A percentile compares a stretch with the other conserved stretches of the same genome.
phyloP scores from a whole-genome alignment of 2,113 vertebrate species.

The Pseudonaja textilis region DNA sequence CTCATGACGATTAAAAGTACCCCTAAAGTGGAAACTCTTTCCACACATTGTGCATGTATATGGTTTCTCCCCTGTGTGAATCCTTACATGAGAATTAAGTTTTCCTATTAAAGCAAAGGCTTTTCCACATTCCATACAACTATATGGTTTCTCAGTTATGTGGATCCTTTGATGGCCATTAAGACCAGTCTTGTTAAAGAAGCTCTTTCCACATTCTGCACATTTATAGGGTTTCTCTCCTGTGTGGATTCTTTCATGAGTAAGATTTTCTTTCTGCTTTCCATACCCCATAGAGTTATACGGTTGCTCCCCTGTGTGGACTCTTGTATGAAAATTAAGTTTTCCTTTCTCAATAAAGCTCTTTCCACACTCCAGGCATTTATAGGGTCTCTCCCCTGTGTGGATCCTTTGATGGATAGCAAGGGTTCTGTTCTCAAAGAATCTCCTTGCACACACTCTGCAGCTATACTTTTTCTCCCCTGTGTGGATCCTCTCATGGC shows the following conservation, averaged over 20 bases:
- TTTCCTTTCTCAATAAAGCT: neutral
- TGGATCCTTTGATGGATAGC: neutral
- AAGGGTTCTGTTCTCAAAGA: neutral
- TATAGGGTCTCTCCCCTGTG: neutral
- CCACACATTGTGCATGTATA: neutral
- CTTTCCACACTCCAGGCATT: neutral
- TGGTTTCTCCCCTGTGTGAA: neutral
- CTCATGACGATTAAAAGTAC: neutral
- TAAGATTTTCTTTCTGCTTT: neutral
- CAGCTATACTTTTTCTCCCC: neutral
- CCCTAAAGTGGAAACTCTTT: neutral
- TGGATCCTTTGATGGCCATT: neutral
- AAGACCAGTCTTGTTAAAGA: neutral
- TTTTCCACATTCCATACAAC: neutral
- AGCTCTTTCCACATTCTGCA: neutral
- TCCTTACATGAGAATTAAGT: neutral
- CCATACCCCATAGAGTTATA: neutral
- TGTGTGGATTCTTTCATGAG: neutral
- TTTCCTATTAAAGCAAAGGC: neutral
- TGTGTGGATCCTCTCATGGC: neutral
- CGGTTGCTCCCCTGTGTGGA: neutral
- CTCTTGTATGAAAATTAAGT: neutral
- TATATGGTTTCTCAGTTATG: neutral
- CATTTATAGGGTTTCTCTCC: neutral
- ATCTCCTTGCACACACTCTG: neutral